These are phyloP conservation scores for Syncerus caffer DNA, from an alignment of 2,797 vertebrate genomes.

Conservation along the genomic window DNA sequence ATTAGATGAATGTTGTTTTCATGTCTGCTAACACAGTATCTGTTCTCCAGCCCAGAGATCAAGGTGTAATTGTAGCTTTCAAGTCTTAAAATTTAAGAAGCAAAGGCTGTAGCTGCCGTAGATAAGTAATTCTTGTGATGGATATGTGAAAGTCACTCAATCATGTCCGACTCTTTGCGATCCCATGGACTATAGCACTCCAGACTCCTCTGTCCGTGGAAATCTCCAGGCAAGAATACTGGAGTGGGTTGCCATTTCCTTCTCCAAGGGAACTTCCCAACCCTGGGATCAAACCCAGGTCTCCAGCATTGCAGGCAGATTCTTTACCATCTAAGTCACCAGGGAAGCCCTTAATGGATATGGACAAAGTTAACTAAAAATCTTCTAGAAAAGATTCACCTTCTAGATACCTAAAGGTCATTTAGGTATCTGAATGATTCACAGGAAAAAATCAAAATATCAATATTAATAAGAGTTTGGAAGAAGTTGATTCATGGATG, in stretches of 20 bases:
- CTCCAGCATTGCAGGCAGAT: background rate
- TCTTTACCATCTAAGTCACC: background rate
- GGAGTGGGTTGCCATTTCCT: background rate
- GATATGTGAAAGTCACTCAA: background rate
- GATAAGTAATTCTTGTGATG: background rate
- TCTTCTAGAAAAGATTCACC: background rate
- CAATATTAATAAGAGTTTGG: background rate
- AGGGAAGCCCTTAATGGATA: background rate
- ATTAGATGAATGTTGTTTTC: background rate
- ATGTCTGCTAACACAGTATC: background rate
- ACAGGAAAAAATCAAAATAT: background rate
- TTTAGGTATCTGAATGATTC: background rate
- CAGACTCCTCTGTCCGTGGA: background rate
- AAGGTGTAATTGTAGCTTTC: background rate
- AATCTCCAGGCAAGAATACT: background rate
- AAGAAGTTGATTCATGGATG: background rate
- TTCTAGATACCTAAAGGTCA: background rate
- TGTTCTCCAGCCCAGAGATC: background rate
- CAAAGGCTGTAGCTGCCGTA: background rate
- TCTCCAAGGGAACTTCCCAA: background rate
- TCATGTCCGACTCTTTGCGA: accelerated
- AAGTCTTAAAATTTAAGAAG: background rate
- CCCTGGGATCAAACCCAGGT: background rate
- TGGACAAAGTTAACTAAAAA: background rate
- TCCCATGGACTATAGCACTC: background rate